Base-by-base conservation (phyloP, 1,140 invertebrate species). In the Alviniconcha marisindica region DNA sequence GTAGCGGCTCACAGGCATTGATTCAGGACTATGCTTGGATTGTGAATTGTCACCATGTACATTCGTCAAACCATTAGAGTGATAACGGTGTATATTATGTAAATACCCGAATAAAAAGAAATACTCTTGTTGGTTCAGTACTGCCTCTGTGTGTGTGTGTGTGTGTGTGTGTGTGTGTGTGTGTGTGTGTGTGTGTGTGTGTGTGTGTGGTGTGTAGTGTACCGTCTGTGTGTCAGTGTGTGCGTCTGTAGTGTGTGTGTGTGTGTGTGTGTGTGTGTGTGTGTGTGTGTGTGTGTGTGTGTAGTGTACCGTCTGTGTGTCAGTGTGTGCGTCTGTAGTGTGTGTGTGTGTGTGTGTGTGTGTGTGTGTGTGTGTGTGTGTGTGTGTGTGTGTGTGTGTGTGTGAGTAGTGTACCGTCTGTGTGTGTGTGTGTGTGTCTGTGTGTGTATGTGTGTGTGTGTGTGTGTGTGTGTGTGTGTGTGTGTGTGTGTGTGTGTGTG, bases 301-400 rank as follows among this genome's bases (percentile, higher is more conserved):
- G 63, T 66, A 18, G 28, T 66, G 63, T 33, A 33, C 7, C 44
- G 44, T 48, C 7, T 66, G 63, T 33, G 28, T 66, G 63, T 66
- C 5, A 1, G 63, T 66, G 28, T 36, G 63, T 66, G 28, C 15
- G 44, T 48, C 7, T 60, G 56, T 5, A 51, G 21, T 60, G 56
- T 40, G 38, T 71, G 66, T 71, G 66, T 71, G 66, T 71, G 66
- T 71, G 66, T 71, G 66, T 71, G 66, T 71, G 66, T 71, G 66
- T 71, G 66, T 71, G 66, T 71, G 66, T 71, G 66, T 71, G 66
- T 71, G 66, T 71, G 66, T 71, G 28, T 71, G 66, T 71, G 66
- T 63, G 60, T 63, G 60, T 63, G 60, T 63, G 60, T 63, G 60
- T 63, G 60, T 63, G 60, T 63, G 60, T 63, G 60, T 63, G 60